Evolutionary conservation across 2,888 invertebrate genomes (phyloP), one percentile per base, ranked within the genome.

Genomic region (Podabrus alpinus): DNA sequence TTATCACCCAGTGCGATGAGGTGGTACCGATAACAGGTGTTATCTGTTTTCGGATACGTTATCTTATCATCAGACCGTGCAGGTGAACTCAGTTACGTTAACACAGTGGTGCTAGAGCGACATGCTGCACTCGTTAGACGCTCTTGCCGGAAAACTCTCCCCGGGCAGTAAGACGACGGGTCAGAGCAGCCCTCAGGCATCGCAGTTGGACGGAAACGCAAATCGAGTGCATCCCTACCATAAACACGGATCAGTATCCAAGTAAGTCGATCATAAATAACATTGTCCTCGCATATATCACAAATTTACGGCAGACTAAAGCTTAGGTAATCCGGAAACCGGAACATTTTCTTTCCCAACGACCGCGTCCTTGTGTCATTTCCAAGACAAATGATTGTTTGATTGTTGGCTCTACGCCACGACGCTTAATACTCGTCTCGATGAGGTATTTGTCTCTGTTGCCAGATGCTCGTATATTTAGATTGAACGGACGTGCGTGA

Each of bases 81-180:
- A 77, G 75, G 77, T 77, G 75, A 75, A 69, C 68, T 75, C 75
- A 77, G 77, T 77, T 71, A 64, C 71, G 75, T 75, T 67, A 24
- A 68, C 68, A 66, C 71, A 72, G 77, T 75, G 77, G 72, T 69
- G 74, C 70, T 61, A 68, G 73, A 72, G 75, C 75, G 75, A 75
- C 87, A 95, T 95, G 95, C 91, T 96, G 88, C 94, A 94, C 88
- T 94, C 95, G 83, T 90, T 96, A 88, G 95, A 95, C 90, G 93
- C 94, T 88, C 91, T 96, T 89, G 95, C 95, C 89, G 94, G 94
- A 87, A 96, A 96, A 89, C 93, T 95, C 88, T 95, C 95, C 88
- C 95, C 95, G 86, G 94, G 94, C 88, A 89, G 76, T 77, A 81
- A 78, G 80, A 80, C 66, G 78, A 19, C 45, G 45, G 80, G 76